Evolutionary conservation across 2,797 vertebrate genomes (phyloP), one percentile per base, ranked within the genome.

Genomic region (Gymnoscopelus microlampas): DNA sequence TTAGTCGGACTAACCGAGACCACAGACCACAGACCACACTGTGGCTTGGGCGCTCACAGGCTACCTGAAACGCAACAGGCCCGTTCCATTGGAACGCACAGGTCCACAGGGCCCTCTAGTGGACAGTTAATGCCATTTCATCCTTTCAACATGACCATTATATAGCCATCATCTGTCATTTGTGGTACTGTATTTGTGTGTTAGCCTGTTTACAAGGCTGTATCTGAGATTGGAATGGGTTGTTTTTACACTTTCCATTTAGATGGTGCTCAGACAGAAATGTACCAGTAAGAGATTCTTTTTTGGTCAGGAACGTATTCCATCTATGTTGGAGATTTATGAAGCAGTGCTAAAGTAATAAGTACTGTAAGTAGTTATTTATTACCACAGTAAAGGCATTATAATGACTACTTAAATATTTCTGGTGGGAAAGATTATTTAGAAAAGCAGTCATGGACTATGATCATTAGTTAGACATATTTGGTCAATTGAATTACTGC

Each of bases 21-120:
- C 8, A 54, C 48, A 64, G 48, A 83, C 71, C 53, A 50, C 69
- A 63, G 65, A 75, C 68, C 64, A 54, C 66, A 23, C 72, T 53
- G 60, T 73, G 71, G 66, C 48, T 9, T 13, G 7, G 53, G 39
- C n/a, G 24, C 54, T 14, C 23, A 15, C 5, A 12, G 4, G 54
- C 50, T 54, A 66, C 14, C 19, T 44, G 24, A 57, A 44, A 49
- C 32, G 47, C 13, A n/a, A 54, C 39, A 0, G 2, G 35, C 62
- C 44, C 23, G 49, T 29, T 12, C 11, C 24, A 60, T 5, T 32
- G 68, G 48, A 54, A 60, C 51, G 47, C 48, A 35, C 62, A 54
- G 68, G 71, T 71, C 64, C 48, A 76, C 32, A 3, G 48, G 39
- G 60, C 83, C 86, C 79, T 67, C 88, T 84, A 71, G 77, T 85